Conservation (phyloP, 2,113 vertebrate genomes). For the Hystrix brachyura region DNA sequence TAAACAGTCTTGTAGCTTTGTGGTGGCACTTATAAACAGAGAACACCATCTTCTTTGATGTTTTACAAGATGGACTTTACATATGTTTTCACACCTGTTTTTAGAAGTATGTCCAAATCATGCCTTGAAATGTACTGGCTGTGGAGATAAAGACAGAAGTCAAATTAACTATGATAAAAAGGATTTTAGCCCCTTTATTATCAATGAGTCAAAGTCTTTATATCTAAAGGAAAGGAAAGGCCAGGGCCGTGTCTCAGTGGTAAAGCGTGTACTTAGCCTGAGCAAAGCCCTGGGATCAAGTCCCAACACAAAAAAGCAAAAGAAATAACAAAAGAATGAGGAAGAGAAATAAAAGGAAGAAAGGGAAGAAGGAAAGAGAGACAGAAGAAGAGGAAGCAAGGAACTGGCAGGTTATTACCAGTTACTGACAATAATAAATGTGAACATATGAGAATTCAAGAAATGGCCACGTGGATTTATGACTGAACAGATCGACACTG, state of each 20-base stretch:
- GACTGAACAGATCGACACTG: not conserved
- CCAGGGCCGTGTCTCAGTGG: not conserved
- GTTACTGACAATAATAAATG: not conserved
- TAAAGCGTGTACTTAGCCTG: not conserved
- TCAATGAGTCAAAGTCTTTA: slow-evolving; percentile 43
- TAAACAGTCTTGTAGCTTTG: slow-evolving; percentile 34
- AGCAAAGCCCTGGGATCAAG: not conserved
- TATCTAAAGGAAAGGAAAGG: not conserved
- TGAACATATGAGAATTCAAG: not conserved
- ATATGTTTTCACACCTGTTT: slow-evolving; percentile 68
- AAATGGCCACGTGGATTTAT: not conserved
- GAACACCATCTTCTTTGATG: slow-evolving; percentile 57
- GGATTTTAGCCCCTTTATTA: not conserved
- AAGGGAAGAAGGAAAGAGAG: not conserved
- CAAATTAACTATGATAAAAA: slow-evolving; percentile 72
- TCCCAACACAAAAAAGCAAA: not conserved
- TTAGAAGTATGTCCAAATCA: not conserved
- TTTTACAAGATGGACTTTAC: slow-evolving; percentile 60
- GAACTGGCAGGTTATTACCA: not conserved
- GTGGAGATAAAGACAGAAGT: slow-evolving; percentile 40
- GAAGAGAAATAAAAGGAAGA: not conserved
- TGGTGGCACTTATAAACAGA: slow-evolving; percentile 9
- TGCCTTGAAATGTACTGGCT: slow-evolving; percentile 43
- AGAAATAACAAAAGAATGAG: not conserved
- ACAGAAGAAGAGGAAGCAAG: not conserved